Conservation (phyloP, 2,113 vertebrate genomes). For the rat (Rattus norvegicus) region GRCr8 NC_086028.1:31904001-31904500, state of each 20-base stretch:
- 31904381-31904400: not conserved
- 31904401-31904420: not conserved
- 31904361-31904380: not conserved
- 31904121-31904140: not conserved
- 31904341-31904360: not conserved
- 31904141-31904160: not conserved
- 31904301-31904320: too few species aligned
- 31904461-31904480: not conserved
- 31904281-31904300: not conserved
- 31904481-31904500: not conserved
- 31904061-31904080: not conserved
- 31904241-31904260: not conserved
- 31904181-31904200: not conserved
- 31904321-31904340: not conserved
- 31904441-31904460: not conserved
- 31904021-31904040: not conserved
- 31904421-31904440: not conserved
- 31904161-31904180: not conserved
- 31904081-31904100: not conserved
- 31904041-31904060: not conserved
- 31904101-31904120: not conserved
- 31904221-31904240: not conserved
- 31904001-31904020: not conserved
- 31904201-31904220: not conserved
- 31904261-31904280: not conserved